phyloP scores from a whole-genome alignment of 2,113 vertebrate species.

The Platycercus adscitus region DNA sequence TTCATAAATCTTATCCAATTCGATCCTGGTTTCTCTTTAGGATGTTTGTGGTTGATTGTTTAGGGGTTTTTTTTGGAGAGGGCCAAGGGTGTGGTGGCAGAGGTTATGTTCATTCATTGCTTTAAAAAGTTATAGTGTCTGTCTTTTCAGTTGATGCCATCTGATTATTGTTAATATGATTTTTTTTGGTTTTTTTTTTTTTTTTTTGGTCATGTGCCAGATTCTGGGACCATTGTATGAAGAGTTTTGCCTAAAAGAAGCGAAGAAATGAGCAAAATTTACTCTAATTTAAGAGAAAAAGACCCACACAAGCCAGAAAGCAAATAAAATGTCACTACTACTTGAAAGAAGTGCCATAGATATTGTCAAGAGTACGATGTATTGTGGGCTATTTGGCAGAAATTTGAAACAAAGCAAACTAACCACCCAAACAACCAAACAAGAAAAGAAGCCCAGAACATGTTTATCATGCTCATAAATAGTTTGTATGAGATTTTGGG shows the following conservation, averaged over 20 bases:
- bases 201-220: rapidly evolving
- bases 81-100: neutral
- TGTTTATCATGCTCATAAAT: neutral
- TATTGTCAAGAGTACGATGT: neutral
- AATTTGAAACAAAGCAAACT: neutral
- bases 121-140: neutral
- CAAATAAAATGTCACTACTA: neutral
- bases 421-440: neutral
- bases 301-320: neutral
- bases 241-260: neutral
- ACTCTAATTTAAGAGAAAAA: neutral
- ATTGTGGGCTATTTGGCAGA: neutral
- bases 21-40: neutral
- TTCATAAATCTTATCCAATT: neutral
- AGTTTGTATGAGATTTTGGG: neutral
- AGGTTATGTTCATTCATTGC: neutral
- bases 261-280: neutral
- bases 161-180: neutral
- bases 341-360: neutral
- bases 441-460: neutral
- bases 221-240: neutral
- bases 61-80: rapidly evolving
- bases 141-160: neutral
- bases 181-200: too few relatives aligned
- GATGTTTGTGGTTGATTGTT: neutral